phyloP scores from a whole-genome alignment of 2,888 invertebrate species.

The Myopa testacea region DNA sequence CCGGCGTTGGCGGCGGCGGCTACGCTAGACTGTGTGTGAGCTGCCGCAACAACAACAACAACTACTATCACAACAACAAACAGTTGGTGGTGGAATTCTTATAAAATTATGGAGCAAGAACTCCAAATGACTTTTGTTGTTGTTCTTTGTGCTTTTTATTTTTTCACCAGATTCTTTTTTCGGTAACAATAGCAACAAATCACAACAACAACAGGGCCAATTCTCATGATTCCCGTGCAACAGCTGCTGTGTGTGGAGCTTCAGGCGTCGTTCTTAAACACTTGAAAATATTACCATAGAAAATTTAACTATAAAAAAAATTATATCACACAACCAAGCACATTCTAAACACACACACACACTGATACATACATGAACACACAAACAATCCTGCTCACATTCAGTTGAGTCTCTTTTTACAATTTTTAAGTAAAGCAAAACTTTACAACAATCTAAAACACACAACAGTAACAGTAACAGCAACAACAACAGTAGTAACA shows the following conservation, averaged over 20 bases:
- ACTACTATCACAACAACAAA: constrained; percentile 48
- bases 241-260: constrained; percentile 4
- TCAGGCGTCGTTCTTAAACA: constrained; percentile 9
- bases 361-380: neutral
- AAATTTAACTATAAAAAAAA: neutral
- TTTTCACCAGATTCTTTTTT: constrained; percentile 22
- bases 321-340: too few relatives aligned
- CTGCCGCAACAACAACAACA: constrained; percentile 22
- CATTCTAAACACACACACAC: too few relatives aligned
- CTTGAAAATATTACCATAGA: constrained; percentile 45
- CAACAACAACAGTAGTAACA: constrained; percentile 17
- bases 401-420: neutral
- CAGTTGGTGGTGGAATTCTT: constrained; percentile 27
- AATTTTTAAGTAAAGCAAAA: too few relatives aligned
- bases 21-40: constrained; percentile 21
- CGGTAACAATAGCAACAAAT: neutral
- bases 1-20: constrained; percentile 40
- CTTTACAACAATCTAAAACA: neutral
- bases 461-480: constrained; percentile 3
- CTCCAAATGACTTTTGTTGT: neutral
- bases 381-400: neutral
- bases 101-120: constrained; percentile 19
- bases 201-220: constrained; percentile 17
- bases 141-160: neutral
- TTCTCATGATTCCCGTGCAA: neutral